These are phyloP conservation scores for Thelaira solivaga DNA, from an alignment of 2,888 invertebrate genomes.

Conservation along the genomic window DNA sequence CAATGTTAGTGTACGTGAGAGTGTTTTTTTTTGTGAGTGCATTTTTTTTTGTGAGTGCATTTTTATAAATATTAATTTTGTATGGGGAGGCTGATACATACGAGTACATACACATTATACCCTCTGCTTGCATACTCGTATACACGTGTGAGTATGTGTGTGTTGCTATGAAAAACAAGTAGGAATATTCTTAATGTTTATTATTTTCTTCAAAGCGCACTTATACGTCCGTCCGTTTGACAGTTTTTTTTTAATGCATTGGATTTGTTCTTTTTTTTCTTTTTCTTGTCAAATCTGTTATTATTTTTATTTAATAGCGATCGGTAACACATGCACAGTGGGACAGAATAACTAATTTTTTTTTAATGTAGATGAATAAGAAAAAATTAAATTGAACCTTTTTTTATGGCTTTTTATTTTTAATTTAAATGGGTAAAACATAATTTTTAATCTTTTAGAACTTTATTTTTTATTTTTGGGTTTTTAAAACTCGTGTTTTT, in stretches of 20 bases:
- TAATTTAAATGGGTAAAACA: too few species aligned
- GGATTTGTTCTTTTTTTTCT: neutral
- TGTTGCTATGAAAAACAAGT: constrained; percentile 3
- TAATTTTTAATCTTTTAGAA: too few species aligned
- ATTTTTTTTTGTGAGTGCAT: neutral
- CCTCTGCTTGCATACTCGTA: neutral
- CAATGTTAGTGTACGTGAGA: constrained; percentile 16
- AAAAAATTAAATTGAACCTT: too few species aligned
- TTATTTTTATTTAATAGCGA: constrained; percentile 34
- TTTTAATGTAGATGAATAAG: too few species aligned
- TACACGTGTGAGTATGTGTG: neutral
- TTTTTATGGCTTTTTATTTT: too few species aligned
- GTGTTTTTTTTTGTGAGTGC: constrained; percentile 14
- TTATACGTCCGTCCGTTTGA: constrained; percentile 19
- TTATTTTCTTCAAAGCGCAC: constrained; percentile 11
- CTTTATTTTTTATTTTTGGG: too few species aligned
- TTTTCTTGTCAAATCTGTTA: constrained; percentile 28
- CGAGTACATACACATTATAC: neutral
- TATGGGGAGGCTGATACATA: neutral
- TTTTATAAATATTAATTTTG: constrained; percentile 18
- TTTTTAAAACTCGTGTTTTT: too few species aligned
- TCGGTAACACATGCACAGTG: constrained; percentile 1
- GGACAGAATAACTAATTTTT: too few species aligned
- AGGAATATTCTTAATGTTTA: constrained; percentile 30
- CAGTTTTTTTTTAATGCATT: neutral